Conservation (phyloP, 2,113 vertebrate species). For the Aphyosemion australe region DNA sequence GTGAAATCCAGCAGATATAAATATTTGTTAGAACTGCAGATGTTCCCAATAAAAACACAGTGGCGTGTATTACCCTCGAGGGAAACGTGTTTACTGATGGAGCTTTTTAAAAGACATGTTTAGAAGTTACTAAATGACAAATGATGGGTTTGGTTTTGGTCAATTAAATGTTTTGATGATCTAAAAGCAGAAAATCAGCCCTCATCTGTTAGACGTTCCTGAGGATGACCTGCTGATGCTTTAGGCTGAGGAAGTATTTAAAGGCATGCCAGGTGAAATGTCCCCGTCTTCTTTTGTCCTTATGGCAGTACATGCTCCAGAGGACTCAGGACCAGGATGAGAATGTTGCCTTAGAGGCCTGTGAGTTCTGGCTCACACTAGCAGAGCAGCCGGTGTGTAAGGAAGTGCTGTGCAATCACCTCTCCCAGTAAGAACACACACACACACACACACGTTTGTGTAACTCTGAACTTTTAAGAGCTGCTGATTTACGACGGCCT, state of each 20-base stretch:
- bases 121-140: no score
- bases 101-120: neutral
- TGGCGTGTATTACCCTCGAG: neutral
- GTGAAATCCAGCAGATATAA: neutral
- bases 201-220: neutral
- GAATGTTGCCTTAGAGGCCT: conserved; percentile 97
- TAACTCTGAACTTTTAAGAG: conserved; percentile 16
- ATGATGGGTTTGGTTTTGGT: neutral
- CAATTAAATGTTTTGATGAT: neutral
- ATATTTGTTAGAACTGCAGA: neutral
- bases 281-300: neutral
- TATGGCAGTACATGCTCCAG: conserved; percentile 91
- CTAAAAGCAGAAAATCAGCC: neutral
- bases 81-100: neutral
- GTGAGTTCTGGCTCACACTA: conserved; percentile 96
- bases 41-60: neutral
- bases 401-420: conserved; percentile 92
- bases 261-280: no score
- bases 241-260: no score
- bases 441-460: neutral
- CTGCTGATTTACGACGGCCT: conserved; percentile 53
- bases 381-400: conserved; percentile 97
- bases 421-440: conserved; percentile 77
- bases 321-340: conserved; percentile 97
- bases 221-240: neutral